A percentile compares a stretch with the other conserved stretches of the same genome.
phyloP scores from a whole-genome alignment of 2,113 vertebrate genomes.

The Rhodinocichla rosea region DNA sequence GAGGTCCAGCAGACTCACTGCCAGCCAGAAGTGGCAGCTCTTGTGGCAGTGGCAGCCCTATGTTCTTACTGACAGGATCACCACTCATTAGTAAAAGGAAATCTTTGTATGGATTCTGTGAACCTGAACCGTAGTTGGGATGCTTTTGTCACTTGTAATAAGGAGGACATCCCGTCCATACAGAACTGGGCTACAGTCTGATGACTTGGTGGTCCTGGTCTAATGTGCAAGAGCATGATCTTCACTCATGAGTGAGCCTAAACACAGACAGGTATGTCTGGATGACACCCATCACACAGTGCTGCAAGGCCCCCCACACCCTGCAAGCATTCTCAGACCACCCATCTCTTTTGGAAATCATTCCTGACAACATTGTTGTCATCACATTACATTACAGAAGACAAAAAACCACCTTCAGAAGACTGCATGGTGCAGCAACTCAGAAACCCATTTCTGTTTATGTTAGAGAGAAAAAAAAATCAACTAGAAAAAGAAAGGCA shows the following conservation, averaged over 20 bases:
- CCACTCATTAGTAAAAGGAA: neutral
- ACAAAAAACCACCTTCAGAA: neutral
- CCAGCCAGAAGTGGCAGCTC: neutral
- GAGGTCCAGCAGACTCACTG: neutral
- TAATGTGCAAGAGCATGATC: neutral
- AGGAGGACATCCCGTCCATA: neutral
- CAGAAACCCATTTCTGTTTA: neutral
- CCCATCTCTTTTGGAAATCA: neutral
- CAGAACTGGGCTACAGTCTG: neutral
- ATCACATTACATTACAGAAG: neutral
- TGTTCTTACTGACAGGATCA: neutral
- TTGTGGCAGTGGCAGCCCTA: neutral
- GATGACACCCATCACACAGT: neutral
- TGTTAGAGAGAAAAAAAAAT: neutral
- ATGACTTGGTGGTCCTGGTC: neutral
- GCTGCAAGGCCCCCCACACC: neutral
- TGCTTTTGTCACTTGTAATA: neutral
- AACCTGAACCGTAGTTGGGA: neutral
- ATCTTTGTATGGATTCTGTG: neutral
- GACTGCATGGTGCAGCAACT: neutral
- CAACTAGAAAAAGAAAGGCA: neutral
- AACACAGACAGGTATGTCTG: neutral
- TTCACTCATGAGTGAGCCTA: fast-evolving
- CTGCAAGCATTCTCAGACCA: neutral
- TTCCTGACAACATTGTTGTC: neutral